These are phyloP conservation scores for Teleogryllus oceanicus DNA, from an alignment of 2,888 invertebrate genomes.

Conservation along the genomic window DNA sequence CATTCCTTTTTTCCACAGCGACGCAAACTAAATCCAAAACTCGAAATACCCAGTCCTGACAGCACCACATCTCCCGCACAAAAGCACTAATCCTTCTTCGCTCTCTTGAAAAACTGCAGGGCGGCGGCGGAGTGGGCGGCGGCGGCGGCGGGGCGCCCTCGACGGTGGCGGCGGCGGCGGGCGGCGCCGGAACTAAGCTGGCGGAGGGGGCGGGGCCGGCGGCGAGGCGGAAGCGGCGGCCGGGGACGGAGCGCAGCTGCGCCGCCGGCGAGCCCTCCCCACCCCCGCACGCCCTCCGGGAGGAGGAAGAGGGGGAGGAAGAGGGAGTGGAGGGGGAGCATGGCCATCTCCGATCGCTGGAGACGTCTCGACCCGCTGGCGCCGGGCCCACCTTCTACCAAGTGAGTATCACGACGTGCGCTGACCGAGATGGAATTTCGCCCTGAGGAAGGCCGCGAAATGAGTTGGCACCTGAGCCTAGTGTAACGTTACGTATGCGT, in stretches of 20 bases:
- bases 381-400: background rate
- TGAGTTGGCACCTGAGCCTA: no score
- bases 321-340: background rate
- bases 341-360: background rate
- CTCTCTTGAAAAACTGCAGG: background rate
- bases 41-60: no score
- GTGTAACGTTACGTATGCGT: no score
- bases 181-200: background rate
- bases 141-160: background rate
- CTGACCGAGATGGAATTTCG: no score
- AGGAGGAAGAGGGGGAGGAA: background rate
- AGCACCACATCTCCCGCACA: background rate
- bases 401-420: background rate
- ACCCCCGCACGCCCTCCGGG: background rate
- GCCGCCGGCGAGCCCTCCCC: no score
- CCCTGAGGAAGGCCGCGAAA: no score
- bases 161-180: slow-evolving; percentile 3
- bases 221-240: background rate
- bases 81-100: background rate
- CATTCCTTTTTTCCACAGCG: no score
- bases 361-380: background rate
- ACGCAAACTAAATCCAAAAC: no score
- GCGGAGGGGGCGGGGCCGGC: background rate
- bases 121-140: background rate
- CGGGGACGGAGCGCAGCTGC: background rate